Evolutionary conservation across 2,888 invertebrate species (phyloP).

Genomic region (Chaetogeoica ovagalla): DNA sequence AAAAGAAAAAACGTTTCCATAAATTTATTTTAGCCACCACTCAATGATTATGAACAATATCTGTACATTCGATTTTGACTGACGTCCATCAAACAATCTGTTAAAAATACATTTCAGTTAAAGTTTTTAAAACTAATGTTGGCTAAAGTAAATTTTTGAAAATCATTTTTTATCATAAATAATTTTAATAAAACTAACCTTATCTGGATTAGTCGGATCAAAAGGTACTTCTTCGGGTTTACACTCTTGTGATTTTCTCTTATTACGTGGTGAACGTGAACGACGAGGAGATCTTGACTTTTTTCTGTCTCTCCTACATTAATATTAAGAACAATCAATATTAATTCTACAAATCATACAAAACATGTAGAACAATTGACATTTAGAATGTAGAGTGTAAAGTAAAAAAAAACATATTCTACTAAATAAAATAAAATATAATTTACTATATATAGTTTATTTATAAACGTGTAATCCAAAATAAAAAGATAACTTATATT

Average conservation of each 20-base stretch:
- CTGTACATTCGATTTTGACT: slow-evolving; percentile 31
- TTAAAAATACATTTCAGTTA: slow-evolving; percentile 45
- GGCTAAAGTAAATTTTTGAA: slow-evolving; percentile 48
- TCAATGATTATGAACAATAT: slow-evolving; percentile 20
- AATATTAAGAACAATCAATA: slow-evolving; percentile 52
- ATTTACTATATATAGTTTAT: too few species aligned
- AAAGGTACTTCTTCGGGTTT: slow-evolving; percentile 67
- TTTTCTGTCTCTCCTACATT: slow-evolving; percentile 59
- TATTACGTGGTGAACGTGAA: slow-evolving; percentile 51
- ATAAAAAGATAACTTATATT: too few species aligned
- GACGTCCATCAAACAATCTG: slow-evolving; percentile 38
- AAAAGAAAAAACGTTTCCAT: slow-evolving; percentile 30
- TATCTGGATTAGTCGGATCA: slow-evolving; percentile 74
- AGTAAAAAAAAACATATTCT: too few species aligned
- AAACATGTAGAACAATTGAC: background rate
- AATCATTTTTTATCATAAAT: slow-evolving; percentile 6
- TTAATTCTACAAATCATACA: background rate
- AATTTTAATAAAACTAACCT: slow-evolving; percentile 62
- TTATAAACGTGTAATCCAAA: too few species aligned
- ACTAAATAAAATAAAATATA: too few species aligned
- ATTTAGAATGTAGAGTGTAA: too few species aligned
- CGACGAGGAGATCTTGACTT: slow-evolving; percentile 58
- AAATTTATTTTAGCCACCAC: slow-evolving; percentile 51
- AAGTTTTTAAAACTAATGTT: slow-evolving; percentile 13
- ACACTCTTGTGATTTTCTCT: slow-evolving; percentile 66